Evolutionary conservation across 2,113 vertebrate species (phyloP).

Genomic region (Pituophis catenifer): DNA sequence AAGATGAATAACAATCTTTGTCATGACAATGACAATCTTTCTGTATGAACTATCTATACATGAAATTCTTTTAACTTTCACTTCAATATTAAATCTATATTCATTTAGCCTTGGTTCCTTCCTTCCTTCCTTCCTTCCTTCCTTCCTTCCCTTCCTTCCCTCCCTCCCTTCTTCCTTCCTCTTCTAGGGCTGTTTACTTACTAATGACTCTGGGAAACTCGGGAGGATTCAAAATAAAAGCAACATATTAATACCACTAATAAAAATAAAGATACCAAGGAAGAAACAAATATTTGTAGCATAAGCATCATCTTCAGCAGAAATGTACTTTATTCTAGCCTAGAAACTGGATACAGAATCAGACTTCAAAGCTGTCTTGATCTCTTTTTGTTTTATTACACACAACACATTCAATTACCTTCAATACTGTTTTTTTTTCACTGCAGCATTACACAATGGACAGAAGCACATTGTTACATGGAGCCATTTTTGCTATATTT

Average conservation of each 20-base stretch:
- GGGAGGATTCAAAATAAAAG: neutral
- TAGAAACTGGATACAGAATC: neutral
- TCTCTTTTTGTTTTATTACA: neutral
- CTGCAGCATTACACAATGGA: neutral
- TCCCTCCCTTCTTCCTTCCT: neutral
- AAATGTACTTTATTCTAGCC: neutral
- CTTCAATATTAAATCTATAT: neutral
- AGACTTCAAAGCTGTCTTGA: neutral
- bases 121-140: neutral
- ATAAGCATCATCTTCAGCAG: neutral
- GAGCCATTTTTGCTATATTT: neutral
- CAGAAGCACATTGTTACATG: neutral
- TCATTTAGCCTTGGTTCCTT: neutral
- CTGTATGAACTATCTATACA: neutral
- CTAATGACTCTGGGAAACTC: neutral
- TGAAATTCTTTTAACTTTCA: neutral
- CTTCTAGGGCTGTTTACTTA: neutral
- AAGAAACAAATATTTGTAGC: neutral
- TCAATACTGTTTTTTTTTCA: neutral
- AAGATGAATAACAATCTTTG: neutral
- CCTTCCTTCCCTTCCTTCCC: no score
- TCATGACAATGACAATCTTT: neutral
- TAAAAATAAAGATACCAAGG: neutral
- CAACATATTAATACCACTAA: neutral
- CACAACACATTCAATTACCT: neutral